Conservation (phyloP, 2,888 invertebrate genomes). For the Hofmannophila pseudospretella region DNA sequence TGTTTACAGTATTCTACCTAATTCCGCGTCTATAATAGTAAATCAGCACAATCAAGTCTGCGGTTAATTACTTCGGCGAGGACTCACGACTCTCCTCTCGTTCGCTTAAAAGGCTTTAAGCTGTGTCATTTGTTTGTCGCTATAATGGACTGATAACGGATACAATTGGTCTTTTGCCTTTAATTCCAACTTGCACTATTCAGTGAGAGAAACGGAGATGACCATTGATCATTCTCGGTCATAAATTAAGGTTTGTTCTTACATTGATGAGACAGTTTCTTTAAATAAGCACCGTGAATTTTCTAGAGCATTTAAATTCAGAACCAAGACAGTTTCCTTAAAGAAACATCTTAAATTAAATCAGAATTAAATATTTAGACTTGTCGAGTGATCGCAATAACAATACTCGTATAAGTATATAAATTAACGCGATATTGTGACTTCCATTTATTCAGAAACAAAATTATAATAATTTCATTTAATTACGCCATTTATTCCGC, state of each 20-base stretch:
- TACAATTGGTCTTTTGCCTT: conserved; percentile 47
- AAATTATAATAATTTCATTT: conserved; percentile 74
- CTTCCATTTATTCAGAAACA: conserved; percentile 65
- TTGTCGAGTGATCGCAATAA: too few relatives aligned
- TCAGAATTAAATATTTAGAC: too few relatives aligned
- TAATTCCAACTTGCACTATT: conserved; percentile 30
- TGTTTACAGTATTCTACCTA: conserved; percentile 4
- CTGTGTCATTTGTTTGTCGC: conserved; percentile 63
- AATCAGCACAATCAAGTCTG: conserved; percentile 48
- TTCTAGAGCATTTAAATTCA: too few relatives aligned
- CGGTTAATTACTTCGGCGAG: conserved; percentile 63
- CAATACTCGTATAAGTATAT: background rate
- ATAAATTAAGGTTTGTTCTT: background rate
- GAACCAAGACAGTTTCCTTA: too few relatives aligned
- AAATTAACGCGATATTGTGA: conserved; percentile 50
- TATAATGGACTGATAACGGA: conserved; percentile 72
- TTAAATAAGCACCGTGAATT: too few relatives aligned
- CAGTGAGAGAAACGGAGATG: conserved; percentile 1
- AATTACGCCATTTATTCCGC: conserved; percentile 71
- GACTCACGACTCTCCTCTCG: conserved; percentile 68
- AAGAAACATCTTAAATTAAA: background rate
- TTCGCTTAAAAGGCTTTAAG: conserved; percentile 70
- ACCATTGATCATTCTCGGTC: background rate
- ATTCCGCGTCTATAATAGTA: conserved; percentile 21
- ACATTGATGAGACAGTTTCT: too few relatives aligned